Evolutionary conservation across 1,140 invertebrate species (phyloP).

Genomic region (Bilobella aurantiaca): DNA sequence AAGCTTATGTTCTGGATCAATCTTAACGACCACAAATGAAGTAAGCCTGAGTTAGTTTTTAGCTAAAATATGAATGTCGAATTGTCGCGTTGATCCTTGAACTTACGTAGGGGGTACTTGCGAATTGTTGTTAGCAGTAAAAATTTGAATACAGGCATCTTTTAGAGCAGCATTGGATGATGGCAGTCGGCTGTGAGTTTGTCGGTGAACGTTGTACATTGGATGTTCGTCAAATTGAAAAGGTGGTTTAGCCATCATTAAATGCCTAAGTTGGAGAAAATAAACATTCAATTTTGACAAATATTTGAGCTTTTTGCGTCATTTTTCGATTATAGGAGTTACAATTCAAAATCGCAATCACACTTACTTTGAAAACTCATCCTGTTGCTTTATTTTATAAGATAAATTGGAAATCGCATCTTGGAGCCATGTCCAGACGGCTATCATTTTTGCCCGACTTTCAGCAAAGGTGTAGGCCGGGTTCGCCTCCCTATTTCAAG

Average conservation of each 20-base stretch:
- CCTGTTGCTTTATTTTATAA: not conserved
- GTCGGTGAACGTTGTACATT: not conserved
- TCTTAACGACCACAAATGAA: not conserved
- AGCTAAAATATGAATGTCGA: not conserved
- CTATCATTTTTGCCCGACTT: not conserved
- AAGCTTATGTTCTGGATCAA: too few species aligned
- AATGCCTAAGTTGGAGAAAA: not conserved
- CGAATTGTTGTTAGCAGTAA: not conserved
- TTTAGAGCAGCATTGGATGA: not conserved
- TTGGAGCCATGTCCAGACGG: conserved; percentile 3
- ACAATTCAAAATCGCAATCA: too few species aligned
- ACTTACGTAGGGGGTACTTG: not conserved
- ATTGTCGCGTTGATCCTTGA: not conserved
- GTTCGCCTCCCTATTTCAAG: conserved; percentile 1
- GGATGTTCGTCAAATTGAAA: not conserved
- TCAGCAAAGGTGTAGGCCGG: not conserved
- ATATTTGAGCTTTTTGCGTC: too few species aligned
- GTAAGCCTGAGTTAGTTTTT: not conserved
- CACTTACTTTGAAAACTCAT: conserved; percentile 5
- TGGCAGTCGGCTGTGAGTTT: not conserved
- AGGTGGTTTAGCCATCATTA: not conserved
- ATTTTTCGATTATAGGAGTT: too few species aligned
- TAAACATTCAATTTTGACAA: not conserved
- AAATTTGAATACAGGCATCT: not conserved
- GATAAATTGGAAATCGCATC: not conserved